phyloP scores from a whole-genome alignment of 2,113 vertebrate genomes.

The Delphinus delphis region DNA sequence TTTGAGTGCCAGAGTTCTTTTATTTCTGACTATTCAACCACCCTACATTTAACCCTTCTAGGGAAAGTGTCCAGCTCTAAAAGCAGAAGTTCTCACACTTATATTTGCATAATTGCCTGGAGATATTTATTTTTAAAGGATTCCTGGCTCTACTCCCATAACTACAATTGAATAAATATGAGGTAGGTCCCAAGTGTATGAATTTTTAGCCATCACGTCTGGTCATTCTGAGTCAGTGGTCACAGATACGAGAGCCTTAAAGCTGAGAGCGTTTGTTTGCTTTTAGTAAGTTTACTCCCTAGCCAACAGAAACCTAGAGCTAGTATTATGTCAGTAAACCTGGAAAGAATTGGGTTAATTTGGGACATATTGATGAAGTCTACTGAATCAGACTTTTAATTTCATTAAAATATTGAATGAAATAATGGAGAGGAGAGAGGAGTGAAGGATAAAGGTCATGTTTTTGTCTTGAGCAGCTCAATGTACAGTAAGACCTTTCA shows the following conservation, averaged over 20 bases:
- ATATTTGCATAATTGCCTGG: neutral
- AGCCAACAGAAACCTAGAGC: neutral
- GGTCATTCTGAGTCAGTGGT: neutral
- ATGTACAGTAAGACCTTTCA: neutral
- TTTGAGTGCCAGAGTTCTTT: neutral
- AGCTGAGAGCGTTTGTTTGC: neutral
- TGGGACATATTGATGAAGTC: neutral
- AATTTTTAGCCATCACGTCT: neutral
- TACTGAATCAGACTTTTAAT: neutral
- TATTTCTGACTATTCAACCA: neutral
- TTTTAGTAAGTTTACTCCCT: neutral
- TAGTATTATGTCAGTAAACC: neutral
- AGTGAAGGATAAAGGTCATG: neutral
- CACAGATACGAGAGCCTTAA: neutral
- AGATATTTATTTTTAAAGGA: neutral
- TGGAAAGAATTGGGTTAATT: neutral
- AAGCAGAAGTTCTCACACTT: neutral
- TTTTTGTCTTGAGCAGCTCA: neutral
- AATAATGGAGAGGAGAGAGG: neutral
- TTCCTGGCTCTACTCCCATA: neutral
- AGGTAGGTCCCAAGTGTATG: neutral
- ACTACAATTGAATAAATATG: neutral
- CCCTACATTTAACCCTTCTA: neutral
- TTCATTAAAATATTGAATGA: neutral
- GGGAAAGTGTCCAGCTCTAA: neutral